Evolutionary conservation across 1,140 invertebrate species (phyloP).

Genomic region (Trachelipus rathkii): DNA sequence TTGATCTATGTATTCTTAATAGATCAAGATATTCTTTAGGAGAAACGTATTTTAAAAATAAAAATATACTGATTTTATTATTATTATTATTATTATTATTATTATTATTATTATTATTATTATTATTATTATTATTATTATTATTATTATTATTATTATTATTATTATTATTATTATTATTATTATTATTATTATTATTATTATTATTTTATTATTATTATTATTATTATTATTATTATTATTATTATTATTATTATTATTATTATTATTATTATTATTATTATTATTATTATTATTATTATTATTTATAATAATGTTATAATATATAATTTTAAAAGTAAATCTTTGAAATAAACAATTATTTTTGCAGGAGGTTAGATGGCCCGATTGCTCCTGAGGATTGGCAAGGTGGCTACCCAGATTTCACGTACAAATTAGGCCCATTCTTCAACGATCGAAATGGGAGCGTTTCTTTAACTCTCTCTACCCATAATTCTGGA

Average conservation of each 20-base stretch:
- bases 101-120: neutral
- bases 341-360: neutral
- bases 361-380: slow-evolving; percentile 33
- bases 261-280: neutral
- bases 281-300: neutral
- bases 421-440: slow-evolving; percentile 53
- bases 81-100: too few relatives aligned
- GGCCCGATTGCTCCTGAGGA: slow-evolving; percentile 48
- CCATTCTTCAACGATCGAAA: slow-evolving; percentile 39
- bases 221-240: neutral
- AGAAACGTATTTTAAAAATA: too few relatives aligned
- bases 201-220: too few relatives aligned
- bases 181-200: neutral
- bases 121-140: neutral
- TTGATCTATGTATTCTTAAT: neutral
- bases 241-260: neutral
- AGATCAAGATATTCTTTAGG: too few relatives aligned
- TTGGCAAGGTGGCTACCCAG: slow-evolving; percentile 54
- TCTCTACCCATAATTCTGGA: slow-evolving; percentile 29
- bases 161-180: neutral
- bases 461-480: neutral
- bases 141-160: neutral
- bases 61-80: too few relatives aligned
- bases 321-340: neutral
- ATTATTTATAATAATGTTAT: neutral